These are phyloP conservation scores for Brachyhypopomus gauderio DNA, from an alignment of 2,113 vertebrate genomes.

Conservation along the genomic window DNA sequence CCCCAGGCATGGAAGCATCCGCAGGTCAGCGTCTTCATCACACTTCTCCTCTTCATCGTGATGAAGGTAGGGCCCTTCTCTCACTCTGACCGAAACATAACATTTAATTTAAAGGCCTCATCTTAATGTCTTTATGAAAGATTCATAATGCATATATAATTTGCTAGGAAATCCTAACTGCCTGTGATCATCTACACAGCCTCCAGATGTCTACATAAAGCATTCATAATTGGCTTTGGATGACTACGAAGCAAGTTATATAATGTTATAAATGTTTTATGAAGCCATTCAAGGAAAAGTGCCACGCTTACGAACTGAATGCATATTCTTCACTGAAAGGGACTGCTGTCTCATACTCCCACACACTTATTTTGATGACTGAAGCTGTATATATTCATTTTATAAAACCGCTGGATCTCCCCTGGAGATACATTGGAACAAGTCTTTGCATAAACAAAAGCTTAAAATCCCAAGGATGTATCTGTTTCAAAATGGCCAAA, in stretches of 20 bases:
- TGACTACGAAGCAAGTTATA: not conserved
- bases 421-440: no score
- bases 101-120: not conserved
- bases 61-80: constrained; percentile 86
- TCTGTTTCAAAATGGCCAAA: no score
- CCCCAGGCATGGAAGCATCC: constrained; percentile 92
- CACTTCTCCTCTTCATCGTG: constrained; percentile 91
- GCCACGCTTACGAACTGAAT: not conserved
- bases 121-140: not conserved
- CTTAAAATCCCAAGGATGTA: no score
- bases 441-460: no score
- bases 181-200: not conserved
- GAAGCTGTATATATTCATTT: not conserved
- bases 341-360: not conserved
- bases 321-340: not conserved
- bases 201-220: not conserved
- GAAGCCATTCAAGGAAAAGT: not conserved
- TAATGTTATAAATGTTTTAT: constrained; percentile 1
- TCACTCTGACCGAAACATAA: not conserved
- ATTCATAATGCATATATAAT: not conserved
- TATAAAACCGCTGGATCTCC: no score
- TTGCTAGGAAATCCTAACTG: not conserved
- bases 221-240: not conserved
- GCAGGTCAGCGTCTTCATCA: constrained; percentile 91
- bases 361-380: not conserved